Evolutionary conservation across 2,797 vertebrate genomes (phyloP).

Genomic region (Columba guinea): DNA sequence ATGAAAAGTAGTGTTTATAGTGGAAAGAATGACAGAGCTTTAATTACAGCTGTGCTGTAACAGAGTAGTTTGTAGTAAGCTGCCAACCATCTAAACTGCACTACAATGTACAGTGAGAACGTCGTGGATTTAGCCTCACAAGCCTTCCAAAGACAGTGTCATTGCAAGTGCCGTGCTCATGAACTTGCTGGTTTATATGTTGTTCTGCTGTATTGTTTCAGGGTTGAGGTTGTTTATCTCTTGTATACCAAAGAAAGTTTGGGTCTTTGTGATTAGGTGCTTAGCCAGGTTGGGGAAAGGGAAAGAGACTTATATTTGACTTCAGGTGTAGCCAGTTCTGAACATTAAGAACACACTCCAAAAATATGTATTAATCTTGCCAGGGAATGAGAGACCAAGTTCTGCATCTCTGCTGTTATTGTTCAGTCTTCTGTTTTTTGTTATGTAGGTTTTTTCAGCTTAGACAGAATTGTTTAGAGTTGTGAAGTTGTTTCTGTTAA

Average conservation of each 20-base stretch:
- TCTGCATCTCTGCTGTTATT: neutral
- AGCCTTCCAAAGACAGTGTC: neutral
- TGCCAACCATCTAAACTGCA: neutral
- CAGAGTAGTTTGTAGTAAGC: neutral
- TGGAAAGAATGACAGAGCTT: constrained; percentile 29
- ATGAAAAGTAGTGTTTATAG: constrained; percentile 42
- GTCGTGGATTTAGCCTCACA: neutral
- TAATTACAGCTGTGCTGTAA: constrained; percentile 28
- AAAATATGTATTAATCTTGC: neutral
- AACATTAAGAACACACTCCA: neutral
- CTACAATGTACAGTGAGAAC: neutral
- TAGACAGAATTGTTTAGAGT: neutral
- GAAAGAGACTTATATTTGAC: neutral
- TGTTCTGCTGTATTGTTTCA: neutral
- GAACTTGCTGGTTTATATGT: neutral
- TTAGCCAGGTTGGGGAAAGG: neutral
- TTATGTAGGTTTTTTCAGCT: neutral
- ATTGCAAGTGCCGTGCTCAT: neutral
- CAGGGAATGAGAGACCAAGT: neutral
- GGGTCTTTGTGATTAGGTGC: neutral
- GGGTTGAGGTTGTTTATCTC: neutral
- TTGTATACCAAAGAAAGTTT: neutral
- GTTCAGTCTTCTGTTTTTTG: neutral
- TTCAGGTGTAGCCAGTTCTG: constrained; percentile 2
- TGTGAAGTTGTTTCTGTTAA: neutral